Percentiles rank a stretch among this genome's conserved stretches.
These are phyloP conservation scores for Tanypteryx hageni DNA, from an alignment of 2,888 invertebrate species.

Conservation along the genomic window DNA sequence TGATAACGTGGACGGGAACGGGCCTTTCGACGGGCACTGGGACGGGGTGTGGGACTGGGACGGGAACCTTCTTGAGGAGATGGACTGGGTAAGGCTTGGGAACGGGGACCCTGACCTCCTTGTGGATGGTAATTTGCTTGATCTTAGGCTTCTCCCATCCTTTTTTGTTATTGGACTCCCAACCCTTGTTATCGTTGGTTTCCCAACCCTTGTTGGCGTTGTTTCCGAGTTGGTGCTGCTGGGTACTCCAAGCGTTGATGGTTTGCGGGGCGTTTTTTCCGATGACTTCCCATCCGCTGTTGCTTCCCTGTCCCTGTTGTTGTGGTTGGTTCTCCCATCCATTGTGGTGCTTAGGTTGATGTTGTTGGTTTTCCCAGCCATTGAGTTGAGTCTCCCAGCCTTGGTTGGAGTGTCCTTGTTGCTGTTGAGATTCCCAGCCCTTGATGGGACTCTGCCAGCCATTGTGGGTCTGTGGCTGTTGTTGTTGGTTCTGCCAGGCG, in stretches of 20 bases:
- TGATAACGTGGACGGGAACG: conserved; percentile 24
- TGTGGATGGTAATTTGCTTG: conserved; percentile 56
- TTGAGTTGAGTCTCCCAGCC: not conserved
- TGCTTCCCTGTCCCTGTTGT: not conserved
- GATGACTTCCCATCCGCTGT: not conserved
- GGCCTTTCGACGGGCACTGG: conserved; percentile 25
- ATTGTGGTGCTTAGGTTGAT: too few species aligned
- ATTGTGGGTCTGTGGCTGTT: not conserved
- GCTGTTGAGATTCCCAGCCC: not conserved
- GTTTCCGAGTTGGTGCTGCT: too few species aligned
- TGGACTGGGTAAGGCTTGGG: conserved; percentile 48
- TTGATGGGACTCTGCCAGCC: not conserved
- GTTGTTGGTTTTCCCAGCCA: not conserved
- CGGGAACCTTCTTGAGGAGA: conserved; percentile 26
- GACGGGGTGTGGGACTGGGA: conserved; percentile 39
- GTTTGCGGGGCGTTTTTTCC: too few species aligned
- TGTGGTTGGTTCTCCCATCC: conserved; percentile 37
- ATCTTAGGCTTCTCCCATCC: conserved; percentile 49
- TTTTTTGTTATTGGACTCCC: not conserved
- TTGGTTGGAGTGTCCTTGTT: too few species aligned
- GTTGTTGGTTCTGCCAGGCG: not conserved
- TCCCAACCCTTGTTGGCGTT: too few species aligned
- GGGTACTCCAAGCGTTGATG: not conserved
- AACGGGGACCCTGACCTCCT: conserved; percentile 26
- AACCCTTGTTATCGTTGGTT: not conserved